Conservation (phyloP, 2,113 vertebrate species). For the Scopus umbretta region DNA sequence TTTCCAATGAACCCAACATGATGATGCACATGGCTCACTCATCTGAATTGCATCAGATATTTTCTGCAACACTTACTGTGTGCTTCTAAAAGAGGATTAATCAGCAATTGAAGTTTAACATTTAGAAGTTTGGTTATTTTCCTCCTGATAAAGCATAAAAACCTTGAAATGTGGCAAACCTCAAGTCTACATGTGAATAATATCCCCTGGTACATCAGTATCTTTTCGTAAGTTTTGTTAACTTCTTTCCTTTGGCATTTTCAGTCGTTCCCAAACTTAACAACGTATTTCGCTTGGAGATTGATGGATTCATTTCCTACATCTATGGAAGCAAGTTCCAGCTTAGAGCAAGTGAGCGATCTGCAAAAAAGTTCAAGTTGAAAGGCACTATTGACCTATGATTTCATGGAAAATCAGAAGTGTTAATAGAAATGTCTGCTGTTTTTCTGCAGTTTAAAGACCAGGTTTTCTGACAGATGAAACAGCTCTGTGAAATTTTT, state of each 20-base stretch:
- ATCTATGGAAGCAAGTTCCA: conserved; percentile 94
- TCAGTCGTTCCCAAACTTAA: conserved; percentile 91
- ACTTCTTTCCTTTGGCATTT: not conserved
- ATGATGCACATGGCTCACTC: not conserved
- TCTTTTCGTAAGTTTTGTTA: not conserved
- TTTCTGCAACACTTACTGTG: not conserved
- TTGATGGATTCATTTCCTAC: conserved; percentile 86
- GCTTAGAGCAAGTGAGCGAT: conserved; percentile 88
- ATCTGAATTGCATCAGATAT: not conserved
- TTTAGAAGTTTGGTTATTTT: not conserved
- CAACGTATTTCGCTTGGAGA: conserved; percentile 86
- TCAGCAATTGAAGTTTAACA: not conserved
- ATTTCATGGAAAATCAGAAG: not conserved
- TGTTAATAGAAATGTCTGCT: not conserved
- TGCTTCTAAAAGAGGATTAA: not conserved
- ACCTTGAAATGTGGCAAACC: not conserved
- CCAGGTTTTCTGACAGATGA: not conserved
- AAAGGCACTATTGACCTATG: conserved; percentile 89
- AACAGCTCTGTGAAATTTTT: not conserved
- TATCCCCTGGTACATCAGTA: not conserved
- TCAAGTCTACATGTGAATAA: not conserved
- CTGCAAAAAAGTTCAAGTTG: conserved; percentile 92
- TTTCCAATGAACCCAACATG: not conserved
- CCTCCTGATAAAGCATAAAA: not conserved
- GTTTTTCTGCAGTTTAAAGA: not conserved